Evolutionary conservation across 1,140 invertebrate genomes (phyloP), one percentile per base, ranked within the genome.

Genomic region (Macrostomum lignano): DNA sequence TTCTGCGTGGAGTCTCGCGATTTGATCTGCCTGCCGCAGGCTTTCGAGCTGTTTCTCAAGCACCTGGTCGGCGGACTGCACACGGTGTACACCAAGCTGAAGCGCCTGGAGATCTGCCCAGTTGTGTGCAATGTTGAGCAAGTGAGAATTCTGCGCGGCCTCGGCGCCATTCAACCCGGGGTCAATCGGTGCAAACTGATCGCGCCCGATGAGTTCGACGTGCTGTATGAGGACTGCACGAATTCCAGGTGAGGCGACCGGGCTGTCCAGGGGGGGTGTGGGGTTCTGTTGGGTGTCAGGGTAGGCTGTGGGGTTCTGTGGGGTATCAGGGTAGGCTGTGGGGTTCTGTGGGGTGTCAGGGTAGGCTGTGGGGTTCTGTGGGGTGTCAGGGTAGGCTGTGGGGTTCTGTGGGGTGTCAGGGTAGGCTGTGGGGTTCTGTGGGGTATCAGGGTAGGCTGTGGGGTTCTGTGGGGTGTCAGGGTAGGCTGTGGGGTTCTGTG

Each of bases 101-200:
- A 94, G 64, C 66, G 88, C 44, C 68, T 96, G 47, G 84, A 94
- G 65, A 93, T 96, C 62, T 75, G 81, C 45, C 86, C 86, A 31
- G 66, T 94, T 39, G 84, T 96, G 45, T 96, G 88, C 66, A 96
- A 94, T 63, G 86, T 96, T 47, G 88, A 96, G 61, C 88, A 96
- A 64, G 86, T 96, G 45, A 68, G 86, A 45, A 88, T 93, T 46
- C 67, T 96, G 37, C 67, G 88, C 22, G 84, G 84, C 9, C 69
- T 94, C 15, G 86, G 86, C 37, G 84, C 88, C 57, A 94, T 96
- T 44, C 84, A 94, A 60, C 84, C 84, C 3, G 88, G 86, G 33
- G 88, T 96, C 50, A 94, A 96, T 67, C 67, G 86, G 50, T 96
- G 86, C 67, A 96, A 96, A 64, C 67, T 96, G 45, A 72, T 96